Base-by-base conservation (phyloP, 2,797 vertebrate species). In the Myotis pilosus region DNA sequence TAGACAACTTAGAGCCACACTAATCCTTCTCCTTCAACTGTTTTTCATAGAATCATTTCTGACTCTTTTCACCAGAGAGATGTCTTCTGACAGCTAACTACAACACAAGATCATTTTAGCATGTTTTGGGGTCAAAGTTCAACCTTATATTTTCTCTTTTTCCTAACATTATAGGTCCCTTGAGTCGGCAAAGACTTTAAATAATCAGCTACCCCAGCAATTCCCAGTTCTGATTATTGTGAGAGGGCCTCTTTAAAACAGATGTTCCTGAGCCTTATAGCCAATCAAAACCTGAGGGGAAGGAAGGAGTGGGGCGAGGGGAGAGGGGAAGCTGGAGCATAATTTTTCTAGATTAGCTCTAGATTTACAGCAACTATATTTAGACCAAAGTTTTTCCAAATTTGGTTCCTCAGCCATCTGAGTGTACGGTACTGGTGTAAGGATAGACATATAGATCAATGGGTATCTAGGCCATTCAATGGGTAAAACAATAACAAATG, bases 21-120 rank as follows among this genome's bases (percentile, higher is more conserved):
- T 36, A 38, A 47, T 75, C 88, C 19, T 47, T 96, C 28, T 8
- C 60, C 69, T 94, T 64, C 15, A 23, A 4, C 79, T 96, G 38
- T 5, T 51, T 95, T 92, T 94, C 84, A 71, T 64, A 96, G 95
- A 96, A 44, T 49, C 92, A n/a, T 9, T 71, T 95, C 85, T 93
- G 23, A 85, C 85, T 28, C 89, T 87, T 86, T 41, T 47, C 47
- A 62, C 28, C 33, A 60, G 51, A 78, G n/a, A 82, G 36, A 72
- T 79, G 41, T 23, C 28, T 76, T 86, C 64, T 57, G 60, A 33
- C 17, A 22, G 11, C 12, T 55, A 90, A n/a, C 85, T 64, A 55
- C n/a, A 83, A n/a, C 20, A 82, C 22, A 33, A 66, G 64, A 60
- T 71, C 15, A 44, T 49, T 41, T 66, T 49, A 89, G 72, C 25